Conservation (phyloP, 2,888 invertebrate species). For the Drosophila nr. perissopoda region DNA sequence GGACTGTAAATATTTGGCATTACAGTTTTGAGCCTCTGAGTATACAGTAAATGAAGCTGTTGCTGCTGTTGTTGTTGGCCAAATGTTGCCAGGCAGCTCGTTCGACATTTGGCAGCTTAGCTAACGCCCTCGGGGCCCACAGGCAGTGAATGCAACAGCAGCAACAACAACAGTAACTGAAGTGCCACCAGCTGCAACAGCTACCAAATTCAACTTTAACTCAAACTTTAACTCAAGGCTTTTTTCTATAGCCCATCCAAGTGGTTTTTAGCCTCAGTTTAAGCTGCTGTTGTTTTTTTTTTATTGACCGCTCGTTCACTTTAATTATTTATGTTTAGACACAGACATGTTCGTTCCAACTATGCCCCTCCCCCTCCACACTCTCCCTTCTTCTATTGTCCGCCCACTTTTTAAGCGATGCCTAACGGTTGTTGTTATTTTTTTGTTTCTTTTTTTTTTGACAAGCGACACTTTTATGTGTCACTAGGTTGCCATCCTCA, state of each 20-base stretch:
- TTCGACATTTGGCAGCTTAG: conserved; percentile 69
- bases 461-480: conserved; percentile 75
- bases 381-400: background rate
- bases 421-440: conserved; percentile 46
- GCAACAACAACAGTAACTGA: conserved; percentile 14
- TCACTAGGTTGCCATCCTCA: conserved; percentile 66
- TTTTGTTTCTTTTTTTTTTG: conserved; percentile 31
- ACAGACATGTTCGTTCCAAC: conserved; percentile 25
- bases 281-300: conserved; percentile 38
- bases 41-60: conserved; percentile 48
- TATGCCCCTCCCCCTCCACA: conserved; percentile 3
- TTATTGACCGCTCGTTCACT: conserved; percentile 61
- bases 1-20: conserved; percentile 62
- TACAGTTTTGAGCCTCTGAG: conserved; percentile 21
- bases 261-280: conserved; percentile 24
- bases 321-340: conserved; percentile 64
- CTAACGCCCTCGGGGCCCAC: conserved; percentile 58
- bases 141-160: conserved; percentile 28
- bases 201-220: conserved; percentile 27
- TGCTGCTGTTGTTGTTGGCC: conserved; percentile 36
- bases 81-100: conserved; percentile 45
- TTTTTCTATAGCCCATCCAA: conserved; percentile 44
- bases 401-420: conserved; percentile 8
- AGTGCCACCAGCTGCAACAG: conserved; percentile 23
- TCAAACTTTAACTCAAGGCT: conserved; percentile 29